phyloP scores from a whole-genome alignment of 1,140 invertebrate genomes.

The Parapsyche elsis region DNA sequence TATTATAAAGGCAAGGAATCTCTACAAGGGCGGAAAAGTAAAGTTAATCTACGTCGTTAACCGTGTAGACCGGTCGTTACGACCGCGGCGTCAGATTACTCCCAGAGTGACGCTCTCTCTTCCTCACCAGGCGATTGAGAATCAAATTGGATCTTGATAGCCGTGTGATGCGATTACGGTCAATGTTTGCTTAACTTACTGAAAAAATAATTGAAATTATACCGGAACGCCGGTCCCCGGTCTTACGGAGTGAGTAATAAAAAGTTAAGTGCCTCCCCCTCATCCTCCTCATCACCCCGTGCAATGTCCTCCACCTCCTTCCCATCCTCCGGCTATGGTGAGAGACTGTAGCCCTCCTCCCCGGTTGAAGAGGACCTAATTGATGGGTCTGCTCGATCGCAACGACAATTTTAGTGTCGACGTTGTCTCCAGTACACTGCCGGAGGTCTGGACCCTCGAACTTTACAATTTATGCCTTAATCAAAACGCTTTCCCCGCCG shows the following conservation, averaged over 20 bases:
- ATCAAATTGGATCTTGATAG: conserved; percentile 57
- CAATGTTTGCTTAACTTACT: conserved; percentile 57
- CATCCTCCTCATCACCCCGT: not conserved
- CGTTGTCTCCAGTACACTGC: conserved; percentile 1
- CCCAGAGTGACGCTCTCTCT: not conserved
- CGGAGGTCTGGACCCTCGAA: conserved; percentile 33
- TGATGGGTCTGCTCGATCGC: conserved; percentile 47
- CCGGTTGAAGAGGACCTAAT: conserved; percentile 41
- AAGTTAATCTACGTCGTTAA: conserved; percentile 3
- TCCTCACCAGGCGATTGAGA: conserved; percentile 51
- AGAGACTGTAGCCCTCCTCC: not conserved
- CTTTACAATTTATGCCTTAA: conserved; percentile 49
- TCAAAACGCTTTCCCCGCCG: conserved; percentile 28
- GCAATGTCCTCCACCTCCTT: not conserved
- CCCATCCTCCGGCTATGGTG: no score
- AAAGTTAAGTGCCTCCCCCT: conserved; percentile 38
- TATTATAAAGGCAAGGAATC: not conserved
- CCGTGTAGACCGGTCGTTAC: not conserved
- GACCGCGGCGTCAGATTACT: conserved; percentile 4
- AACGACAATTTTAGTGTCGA: conserved; percentile 52
- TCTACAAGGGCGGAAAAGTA: not conserved
- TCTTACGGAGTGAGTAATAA: conserved; percentile 43
- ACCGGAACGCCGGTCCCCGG: conserved; percentile 32
- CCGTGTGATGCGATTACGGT: conserved; percentile 56
- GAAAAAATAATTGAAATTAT: conserved; percentile 58